These are phyloP conservation scores for Thripadectes ignobilis DNA, from an alignment of 2,797 vertebrate genomes.

Conservation along the genomic window DNA sequence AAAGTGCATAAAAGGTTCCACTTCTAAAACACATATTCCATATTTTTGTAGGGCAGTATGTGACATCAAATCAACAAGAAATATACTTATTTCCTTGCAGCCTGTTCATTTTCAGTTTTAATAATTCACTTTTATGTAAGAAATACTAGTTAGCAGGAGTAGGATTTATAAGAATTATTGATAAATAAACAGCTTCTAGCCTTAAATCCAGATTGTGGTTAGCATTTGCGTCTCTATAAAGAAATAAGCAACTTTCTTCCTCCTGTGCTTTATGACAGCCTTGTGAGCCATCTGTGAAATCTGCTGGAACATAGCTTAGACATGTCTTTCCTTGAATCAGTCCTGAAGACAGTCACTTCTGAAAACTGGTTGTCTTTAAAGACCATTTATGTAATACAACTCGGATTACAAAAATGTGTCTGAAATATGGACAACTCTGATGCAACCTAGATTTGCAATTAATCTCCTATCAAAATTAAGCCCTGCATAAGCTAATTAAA, in stretches of 20 bases:
- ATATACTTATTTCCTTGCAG: neutral
- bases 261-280: constrained; percentile 21
- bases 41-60: neutral
- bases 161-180: neutral
- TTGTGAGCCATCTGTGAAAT: constrained; percentile 43
- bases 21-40: neutral
- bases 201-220: neutral
- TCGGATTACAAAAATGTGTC: neutral
- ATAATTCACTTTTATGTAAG: neutral
- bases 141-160: neutral
- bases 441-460: neutral
- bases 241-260: neutral
- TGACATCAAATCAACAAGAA: neutral
- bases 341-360: neutral
- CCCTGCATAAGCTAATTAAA: neutral
- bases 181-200: neutral
- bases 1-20: neutral
- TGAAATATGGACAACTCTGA: neutral
- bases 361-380: neutral
- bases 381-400: neutral
- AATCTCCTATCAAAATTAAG: neutral
- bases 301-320: neutral
- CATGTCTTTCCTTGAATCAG: neutral
- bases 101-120: neutral
- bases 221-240: neutral